phyloP scores from a whole-genome alignment of 1,140 invertebrate species.

The Phthorimaea operculella region DNA sequence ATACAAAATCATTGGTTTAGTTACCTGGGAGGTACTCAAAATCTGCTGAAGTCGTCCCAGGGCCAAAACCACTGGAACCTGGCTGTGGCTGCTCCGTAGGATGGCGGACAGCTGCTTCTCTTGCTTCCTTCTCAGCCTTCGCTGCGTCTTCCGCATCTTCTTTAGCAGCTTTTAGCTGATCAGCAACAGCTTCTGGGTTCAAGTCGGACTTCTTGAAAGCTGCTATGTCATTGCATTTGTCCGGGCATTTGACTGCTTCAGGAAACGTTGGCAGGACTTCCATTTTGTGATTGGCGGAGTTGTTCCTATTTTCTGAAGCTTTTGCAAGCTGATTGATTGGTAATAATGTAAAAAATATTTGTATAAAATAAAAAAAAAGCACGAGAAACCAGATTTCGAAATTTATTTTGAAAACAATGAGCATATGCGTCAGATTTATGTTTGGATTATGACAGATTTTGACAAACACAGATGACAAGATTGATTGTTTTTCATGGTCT shows the following conservation, averaged over 20 bases:
- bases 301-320: too few species aligned
- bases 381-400: too few species aligned
- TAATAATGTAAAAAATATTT: too few species aligned
- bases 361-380: too few species aligned
- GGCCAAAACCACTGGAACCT: background rate
- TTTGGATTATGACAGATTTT: too few species aligned
- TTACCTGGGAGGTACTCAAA: background rate
- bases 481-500: too few species aligned
- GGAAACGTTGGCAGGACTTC: conserved; percentile 32
- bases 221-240: conserved; percentile 47
- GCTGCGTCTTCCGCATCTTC: background rate
- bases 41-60: background rate
- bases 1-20: too few species aligned
- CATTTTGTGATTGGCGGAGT: conserved; percentile 15
- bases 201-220: conserved; percentile 48
- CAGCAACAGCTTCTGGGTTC: conserved; percentile 33
- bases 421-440: too few species aligned
- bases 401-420: too few species aligned
- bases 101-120: too few species aligned
- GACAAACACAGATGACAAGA: too few species aligned
- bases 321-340: too few species aligned
- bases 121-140: background rate
- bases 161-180: conserved; percentile 20
- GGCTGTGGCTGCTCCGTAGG: background rate
- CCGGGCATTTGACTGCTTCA: conserved; percentile 47